Percentiles rank a stretch among this genome's conserved stretches.
phyloP scores from a whole-genome alignment of 2,888 invertebrate genomes.

The Exephanes ischioxanthus region DNA sequence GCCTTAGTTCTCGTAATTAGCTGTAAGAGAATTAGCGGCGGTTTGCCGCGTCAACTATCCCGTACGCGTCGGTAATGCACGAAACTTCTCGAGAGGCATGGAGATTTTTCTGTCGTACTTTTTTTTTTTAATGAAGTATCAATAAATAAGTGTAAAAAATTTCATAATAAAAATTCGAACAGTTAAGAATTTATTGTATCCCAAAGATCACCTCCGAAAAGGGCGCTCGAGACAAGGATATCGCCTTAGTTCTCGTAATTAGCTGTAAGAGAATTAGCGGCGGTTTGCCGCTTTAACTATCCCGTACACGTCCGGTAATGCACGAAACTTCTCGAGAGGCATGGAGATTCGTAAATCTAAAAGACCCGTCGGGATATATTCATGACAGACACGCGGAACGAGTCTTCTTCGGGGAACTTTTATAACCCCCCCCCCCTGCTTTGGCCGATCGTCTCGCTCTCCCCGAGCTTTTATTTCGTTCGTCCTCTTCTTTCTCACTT shows the following conservation, averaged over 20 bases:
- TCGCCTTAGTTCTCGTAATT: background rate
- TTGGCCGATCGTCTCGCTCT: constrained; percentile 25
- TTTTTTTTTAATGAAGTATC: no score
- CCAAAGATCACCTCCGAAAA: no score
- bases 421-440: constrained; percentile 42
- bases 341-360: constrained; percentile 59
- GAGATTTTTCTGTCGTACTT: no score
- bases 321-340: constrained; percentile 11
- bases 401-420: constrained; percentile 56
- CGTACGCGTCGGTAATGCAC: constrained; percentile 15
- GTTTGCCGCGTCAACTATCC: constrained; percentile 9
- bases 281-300: constrained; percentile 8
- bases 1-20: background rate
- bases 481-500: constrained; percentile 38
- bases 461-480: constrained; percentile 34
- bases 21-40: constrained; percentile 11
- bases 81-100: background rate
- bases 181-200: no score
- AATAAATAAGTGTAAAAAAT: no score
- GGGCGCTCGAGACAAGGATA: no score
- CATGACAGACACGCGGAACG: constrained; percentile 60
- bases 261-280: constrained; percentile 15
- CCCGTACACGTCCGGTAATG: constrained; percentile 14
- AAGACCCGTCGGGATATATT: constrained; percentile 43
- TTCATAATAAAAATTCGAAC: no score